Base-by-base conservation (phyloP, 2,888 invertebrate species). In the Chalcis sispes region DNA sequence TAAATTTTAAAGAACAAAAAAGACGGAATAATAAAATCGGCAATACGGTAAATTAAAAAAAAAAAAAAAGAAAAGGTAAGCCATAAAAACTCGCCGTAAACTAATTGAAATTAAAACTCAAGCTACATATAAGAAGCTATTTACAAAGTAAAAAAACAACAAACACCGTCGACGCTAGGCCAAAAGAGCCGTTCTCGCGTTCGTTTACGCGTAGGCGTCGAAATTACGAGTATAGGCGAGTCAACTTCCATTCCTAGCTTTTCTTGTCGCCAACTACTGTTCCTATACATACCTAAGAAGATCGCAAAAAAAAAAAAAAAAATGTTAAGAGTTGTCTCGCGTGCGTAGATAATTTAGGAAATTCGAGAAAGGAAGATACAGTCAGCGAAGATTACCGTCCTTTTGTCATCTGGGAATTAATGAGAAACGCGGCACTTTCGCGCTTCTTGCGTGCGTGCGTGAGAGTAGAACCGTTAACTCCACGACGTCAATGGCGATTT, bases 341-440 rank as follows among this genome's bases (percentile, higher is more conserved):
- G 69, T 32, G 61, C 59, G 59, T 58, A 64, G 64, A 67, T 67
- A 62, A 67, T 72, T 50, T 58, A 36, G 71, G 73, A 62, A 65
- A 48, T 62, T 62, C 65, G 29, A 36, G 20, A 13, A 15, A 25
- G 61, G 23, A 29, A 29, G 46, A 50, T 62, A 61, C n/a, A n/a
- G n/a, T n/a, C n/a, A n/a, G n/a, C n/a, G 52, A 58, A 75, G 73
- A 70, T 61, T 58, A 76, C 77, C 71, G 78, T 71, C 67, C 66
- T 71, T 70, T 72, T 70, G 67, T 66, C 78, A 74, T 67, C 71
- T 64, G 67, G 67, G 71, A 58, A 77, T 76, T 70, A 70, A 15
- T 13, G 42, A 50, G 59, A 66, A 73, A 48, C 10, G 20, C 54
- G 46, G n/a, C n/a, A 48, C 40, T 36, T 25, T 18, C 23, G 58